Evolutionary conservation across 2,888 invertebrate genomes (phyloP).

Genomic region (Blomia tropicalis): DNA sequence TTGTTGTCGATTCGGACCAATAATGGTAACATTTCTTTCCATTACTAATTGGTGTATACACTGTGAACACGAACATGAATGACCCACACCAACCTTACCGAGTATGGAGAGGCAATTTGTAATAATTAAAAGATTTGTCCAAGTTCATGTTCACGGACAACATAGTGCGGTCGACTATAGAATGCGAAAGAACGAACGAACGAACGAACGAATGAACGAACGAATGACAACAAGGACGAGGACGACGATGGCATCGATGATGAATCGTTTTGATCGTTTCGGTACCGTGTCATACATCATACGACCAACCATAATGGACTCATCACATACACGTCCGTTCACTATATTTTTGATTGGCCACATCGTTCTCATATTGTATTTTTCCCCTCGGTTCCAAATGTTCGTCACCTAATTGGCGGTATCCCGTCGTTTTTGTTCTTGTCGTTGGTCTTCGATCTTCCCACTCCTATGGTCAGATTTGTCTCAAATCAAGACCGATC

Average conservation of each 20-base stretch:
- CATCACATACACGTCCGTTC: constrained; percentile 9
- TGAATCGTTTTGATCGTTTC: constrained; percentile 8
- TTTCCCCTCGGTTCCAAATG: too few relatives aligned
- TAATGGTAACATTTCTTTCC: neutral
- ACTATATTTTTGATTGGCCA: too few relatives aligned
- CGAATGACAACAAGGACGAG: neutral
- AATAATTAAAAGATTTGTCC: constrained; percentile 12
- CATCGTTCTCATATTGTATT: too few relatives aligned
- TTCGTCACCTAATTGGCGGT: too few relatives aligned
- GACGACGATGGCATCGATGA: neutral
- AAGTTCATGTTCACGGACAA: neutral
- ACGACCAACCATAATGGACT: constrained; percentile 13
- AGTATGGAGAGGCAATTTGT: neutral
- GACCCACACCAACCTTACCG: neutral
- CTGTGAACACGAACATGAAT: too few relatives aligned
- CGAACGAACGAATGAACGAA: too few relatives aligned
- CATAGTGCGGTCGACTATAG: too few relatives aligned
- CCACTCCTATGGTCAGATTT: too few relatives aligned
- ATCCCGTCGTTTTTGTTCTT: too few relatives aligned
- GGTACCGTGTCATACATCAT: constrained; percentile 10
- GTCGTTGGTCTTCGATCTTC: too few relatives aligned
- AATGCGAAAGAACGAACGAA: neutral
- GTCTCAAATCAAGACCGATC: too few relatives aligned
- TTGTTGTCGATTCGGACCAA: too few relatives aligned
- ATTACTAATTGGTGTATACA: neutral